Evolutionary conservation across 2,888 invertebrate genomes (phyloP), one percentile per base, ranked within the genome.

Genomic region (Odontomyia ornata): DNA sequence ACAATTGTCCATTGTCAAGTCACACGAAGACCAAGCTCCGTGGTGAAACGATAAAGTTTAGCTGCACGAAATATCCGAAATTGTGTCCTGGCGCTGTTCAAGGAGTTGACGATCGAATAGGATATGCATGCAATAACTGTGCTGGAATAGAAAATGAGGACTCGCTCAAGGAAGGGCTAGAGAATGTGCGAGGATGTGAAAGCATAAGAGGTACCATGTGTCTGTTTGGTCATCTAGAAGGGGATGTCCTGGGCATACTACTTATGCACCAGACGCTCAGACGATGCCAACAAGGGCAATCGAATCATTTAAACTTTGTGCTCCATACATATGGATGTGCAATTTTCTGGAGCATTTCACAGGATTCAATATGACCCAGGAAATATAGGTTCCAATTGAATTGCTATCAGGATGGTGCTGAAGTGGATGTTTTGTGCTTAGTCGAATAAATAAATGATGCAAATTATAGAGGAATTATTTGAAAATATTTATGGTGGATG

Each of bases 331-430:
- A 23, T 60, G 25, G 2, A 25, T 23, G 57, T 23, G 23, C 57
- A 60, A 60, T 60, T 60, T 60, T 60, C 57, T 18, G 5, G 57
- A 25, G 18, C 11, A 60, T 60, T 60, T 60, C 57, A 60, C 57
- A 25, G 25, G 23, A 25, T 60, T 60, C n/a, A n/a, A 60, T 60
- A 60, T 23, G n/a, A 60, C 25, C 25, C 57, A 5, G 57, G 23
- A 60, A 60, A 9, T 60, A 60, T 60, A 21, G 21, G 57, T 60
- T 60, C 57, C 56, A 13, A 60, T 60, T 25, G 57, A 60, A 21
- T 23, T 9, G 18, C 21, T 60, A 3, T 60, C 52, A 52, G 13
- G 36, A 52, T 52, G 15, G 52, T n/a, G 13, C 3, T 4, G 15
- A 52, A n/a, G 15, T 15, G 52, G 52, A 52, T 9, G 52, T 52